Conservation (phyloP, 2,113 vertebrate species). For the Panthera tigris region DNA sequence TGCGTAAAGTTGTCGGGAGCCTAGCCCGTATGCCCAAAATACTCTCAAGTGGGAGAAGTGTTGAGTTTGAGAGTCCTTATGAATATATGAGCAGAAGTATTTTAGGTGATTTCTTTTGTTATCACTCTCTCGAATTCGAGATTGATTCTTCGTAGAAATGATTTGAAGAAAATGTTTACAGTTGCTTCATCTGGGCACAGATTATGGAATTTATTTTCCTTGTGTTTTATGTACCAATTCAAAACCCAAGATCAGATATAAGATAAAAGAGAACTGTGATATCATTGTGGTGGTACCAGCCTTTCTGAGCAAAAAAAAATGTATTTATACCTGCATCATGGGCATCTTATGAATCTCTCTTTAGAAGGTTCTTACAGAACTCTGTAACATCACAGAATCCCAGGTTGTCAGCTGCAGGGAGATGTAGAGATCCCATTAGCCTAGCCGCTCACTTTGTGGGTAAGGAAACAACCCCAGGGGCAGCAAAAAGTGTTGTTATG, state of each 20-base stretch:
- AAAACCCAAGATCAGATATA: not conserved
- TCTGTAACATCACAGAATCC: fast-evolving
- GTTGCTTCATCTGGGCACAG: not conserved
- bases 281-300: fast-evolving
- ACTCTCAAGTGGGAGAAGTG: not conserved
- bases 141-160: not conserved
- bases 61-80: too few species aligned
- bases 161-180: not conserved
- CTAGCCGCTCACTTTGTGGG: not conserved
- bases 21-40: not conserved
- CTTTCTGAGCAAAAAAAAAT: fast-evolving
- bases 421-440: not conserved
- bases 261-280: fast-evolving
- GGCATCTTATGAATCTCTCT: not conserved
- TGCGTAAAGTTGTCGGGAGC: not conserved
- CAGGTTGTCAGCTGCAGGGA: not conserved
- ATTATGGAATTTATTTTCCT: not conserved
- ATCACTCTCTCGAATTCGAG: not conserved
- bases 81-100: not conserved
- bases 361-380: too few species aligned
- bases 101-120: not conserved
- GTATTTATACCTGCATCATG: fast-evolving
- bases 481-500: not conserved
- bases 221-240: not conserved
- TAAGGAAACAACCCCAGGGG: too few species aligned